Evolutionary conservation across 2,888 invertebrate species (phyloP).

Genomic region (Lepidonotus clava): DNA sequence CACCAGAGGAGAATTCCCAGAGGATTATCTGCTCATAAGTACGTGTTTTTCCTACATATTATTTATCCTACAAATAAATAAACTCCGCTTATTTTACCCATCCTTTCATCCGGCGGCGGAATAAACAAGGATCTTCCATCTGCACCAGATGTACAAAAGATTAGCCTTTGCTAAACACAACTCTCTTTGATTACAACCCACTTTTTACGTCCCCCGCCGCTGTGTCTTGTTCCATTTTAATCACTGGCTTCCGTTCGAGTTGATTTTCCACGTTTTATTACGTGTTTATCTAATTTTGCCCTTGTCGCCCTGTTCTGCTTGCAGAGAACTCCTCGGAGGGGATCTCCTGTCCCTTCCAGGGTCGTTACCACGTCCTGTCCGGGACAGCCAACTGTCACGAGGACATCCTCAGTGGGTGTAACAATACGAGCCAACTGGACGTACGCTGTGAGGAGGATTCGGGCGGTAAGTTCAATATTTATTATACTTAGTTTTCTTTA

Average conservation of each 20-base stretch:
- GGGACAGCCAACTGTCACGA: conserved; percentile 54
- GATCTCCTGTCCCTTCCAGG: conserved; percentile 47
- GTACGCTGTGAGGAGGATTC: conserved; percentile 36
- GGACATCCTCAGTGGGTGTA: conserved; percentile 48
- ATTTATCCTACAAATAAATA: background rate
- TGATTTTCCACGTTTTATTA: conserved; percentile 5
- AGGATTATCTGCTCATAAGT: conserved; percentile 52
- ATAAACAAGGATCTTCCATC: conserved; percentile 22
- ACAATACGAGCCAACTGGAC: conserved; percentile 3
- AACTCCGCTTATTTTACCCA: background rate
- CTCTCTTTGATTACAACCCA: background rate
- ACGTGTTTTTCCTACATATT: conserved; percentile 14
- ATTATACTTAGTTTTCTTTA: too few relatives aligned
- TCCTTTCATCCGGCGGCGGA: background rate
- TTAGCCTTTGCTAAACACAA: background rate
- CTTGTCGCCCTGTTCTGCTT: background rate
- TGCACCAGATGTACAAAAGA: conserved; percentile 33
- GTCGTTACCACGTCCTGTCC: conserved; percentile 50
- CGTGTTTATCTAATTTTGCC: conserved; percentile 25
- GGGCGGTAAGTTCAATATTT: conserved; percentile 52
- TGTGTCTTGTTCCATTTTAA: background rate
- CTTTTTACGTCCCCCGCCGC: background rate
- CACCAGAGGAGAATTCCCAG: conserved; percentile 40
- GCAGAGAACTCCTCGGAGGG: conserved; percentile 17
- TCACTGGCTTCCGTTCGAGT: background rate